phyloP scores from a whole-genome alignment of 2,888 invertebrate species.

The Lissocephala sabroskyi region DNA sequence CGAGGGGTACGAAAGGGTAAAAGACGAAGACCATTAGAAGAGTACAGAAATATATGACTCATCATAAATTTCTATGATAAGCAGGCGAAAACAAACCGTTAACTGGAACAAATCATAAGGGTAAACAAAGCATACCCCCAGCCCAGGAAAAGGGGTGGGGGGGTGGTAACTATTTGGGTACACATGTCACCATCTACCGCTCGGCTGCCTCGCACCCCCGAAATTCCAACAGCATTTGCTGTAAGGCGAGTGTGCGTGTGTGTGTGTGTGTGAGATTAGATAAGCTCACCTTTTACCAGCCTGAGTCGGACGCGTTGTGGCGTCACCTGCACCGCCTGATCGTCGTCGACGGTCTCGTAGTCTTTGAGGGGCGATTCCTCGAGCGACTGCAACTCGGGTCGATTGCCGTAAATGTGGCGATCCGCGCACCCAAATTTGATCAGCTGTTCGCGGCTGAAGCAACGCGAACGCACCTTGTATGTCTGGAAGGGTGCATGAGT shows the following conservation, averaged over 20 bases:
- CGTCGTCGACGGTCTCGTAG: conserved; percentile 62
- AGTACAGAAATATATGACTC: conserved; percentile 18
- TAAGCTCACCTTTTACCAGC: conserved; percentile 76
- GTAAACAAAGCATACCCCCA: conserved; percentile 43
- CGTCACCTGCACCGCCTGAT: conserved; percentile 76
- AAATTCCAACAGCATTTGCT: background rate
- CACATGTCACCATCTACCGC: conserved; percentile 4
- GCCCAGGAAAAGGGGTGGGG: no score
- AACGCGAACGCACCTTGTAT: conserved; percentile 55
- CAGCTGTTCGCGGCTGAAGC: conserved; percentile 55
- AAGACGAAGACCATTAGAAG: no score
- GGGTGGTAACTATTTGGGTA: background rate
- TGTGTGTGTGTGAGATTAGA: conserved; percentile 9
- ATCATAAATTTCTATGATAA: conserved; percentile 40
- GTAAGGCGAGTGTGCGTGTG: conserved; percentile 14
- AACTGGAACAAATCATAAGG: conserved; percentile 44
- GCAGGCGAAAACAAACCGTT: conserved; percentile 21
- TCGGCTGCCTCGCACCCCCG: no score
- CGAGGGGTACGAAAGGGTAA: no score
- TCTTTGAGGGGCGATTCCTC: conserved; percentile 57
- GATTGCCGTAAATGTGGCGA: conserved; percentile 58
- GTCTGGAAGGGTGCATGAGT: conserved; percentile 40
- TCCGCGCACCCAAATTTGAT: conserved; percentile 49
- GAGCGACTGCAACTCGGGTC: conserved; percentile 44
- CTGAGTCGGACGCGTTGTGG: conserved; percentile 78